These are phyloP conservation scores for Darevskia mixta DNA, from an alignment of 2,797 vertebrate genomes.

Conservation along the genomic window DNA sequence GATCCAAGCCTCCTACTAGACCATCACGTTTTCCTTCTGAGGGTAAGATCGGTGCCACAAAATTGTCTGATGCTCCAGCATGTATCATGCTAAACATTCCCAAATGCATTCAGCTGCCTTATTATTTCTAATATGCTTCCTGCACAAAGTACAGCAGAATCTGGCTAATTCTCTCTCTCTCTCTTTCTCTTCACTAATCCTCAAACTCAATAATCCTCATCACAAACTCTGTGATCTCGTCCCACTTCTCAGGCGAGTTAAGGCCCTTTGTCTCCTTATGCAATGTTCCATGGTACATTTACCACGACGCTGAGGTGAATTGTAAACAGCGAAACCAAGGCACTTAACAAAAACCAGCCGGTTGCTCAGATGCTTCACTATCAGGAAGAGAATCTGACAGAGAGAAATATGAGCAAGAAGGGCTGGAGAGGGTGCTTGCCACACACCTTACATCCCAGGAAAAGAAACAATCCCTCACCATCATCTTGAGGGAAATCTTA, in stretches of 20 bases:
- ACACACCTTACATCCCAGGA: neutral
- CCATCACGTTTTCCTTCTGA: neutral
- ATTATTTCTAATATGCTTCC: slow-evolving; percentile 45
- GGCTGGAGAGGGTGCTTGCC: too few relatives aligned
- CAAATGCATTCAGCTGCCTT: slow-evolving; percentile 43
- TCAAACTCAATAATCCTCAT: slow-evolving; percentile 42
- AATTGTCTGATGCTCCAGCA: neutral
- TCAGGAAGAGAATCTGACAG: neutral
- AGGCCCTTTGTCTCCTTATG: neutral
- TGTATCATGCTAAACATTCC: neutral
- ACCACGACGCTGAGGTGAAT: neutral
- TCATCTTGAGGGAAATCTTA: neutral
- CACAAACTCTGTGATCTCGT: slow-evolving; percentile 37
- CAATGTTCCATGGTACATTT: neutral
- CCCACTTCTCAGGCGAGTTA: slow-evolving; percentile 13
- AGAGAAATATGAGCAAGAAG: neutral
- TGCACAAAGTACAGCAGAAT: slow-evolving; percentile 59
- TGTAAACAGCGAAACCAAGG: neutral
- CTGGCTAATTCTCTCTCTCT: slow-evolving; percentile 41
- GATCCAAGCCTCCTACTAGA: neutral
- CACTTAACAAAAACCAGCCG: neutral
- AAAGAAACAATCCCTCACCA: neutral
- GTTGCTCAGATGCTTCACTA: too few relatives aligned
- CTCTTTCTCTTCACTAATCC: slow-evolving; percentile 45
- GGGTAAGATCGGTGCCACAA: neutral